Conservation (phyloP, 1,140 invertebrate species). For the Phymorhynchus buccinoides region DNA sequence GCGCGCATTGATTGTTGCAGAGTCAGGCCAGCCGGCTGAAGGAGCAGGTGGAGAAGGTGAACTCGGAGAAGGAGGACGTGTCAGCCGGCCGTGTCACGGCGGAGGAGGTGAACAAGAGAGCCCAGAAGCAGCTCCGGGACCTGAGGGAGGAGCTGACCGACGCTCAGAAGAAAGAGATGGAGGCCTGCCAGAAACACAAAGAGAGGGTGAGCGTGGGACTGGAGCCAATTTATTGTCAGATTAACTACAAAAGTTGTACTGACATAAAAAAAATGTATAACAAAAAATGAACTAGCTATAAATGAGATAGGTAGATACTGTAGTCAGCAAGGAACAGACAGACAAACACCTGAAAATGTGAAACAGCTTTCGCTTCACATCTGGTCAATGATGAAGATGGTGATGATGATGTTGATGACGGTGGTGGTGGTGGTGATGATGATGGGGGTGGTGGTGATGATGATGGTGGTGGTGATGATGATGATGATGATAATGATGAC, state of each 20-base stretch:
- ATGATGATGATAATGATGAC: neutral
- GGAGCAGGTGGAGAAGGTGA: slow-evolving; percentile 86
- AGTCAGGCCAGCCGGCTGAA: slow-evolving; percentile 85
- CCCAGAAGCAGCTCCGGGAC: slow-evolving; percentile 82
- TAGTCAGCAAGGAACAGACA: too few relatives aligned
- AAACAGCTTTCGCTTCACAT: too few relatives aligned
- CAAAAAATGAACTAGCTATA: too few relatives aligned
- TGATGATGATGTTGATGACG: too few relatives aligned
- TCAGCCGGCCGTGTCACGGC: slow-evolving; percentile 82
- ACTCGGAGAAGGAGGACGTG: slow-evolving; percentile 82
- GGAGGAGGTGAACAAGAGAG: slow-evolving; percentile 83
- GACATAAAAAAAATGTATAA: too few relatives aligned
- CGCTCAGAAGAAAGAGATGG: slow-evolving; percentile 81
- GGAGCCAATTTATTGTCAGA: too few relatives aligned
- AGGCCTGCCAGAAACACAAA: slow-evolving; percentile 78
- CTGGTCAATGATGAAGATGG: neutral
- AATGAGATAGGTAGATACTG: too few relatives aligned
- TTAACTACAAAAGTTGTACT: too few relatives aligned
- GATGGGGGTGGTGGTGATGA: neutral
- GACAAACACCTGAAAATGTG: too few relatives aligned
- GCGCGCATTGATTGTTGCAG: too few relatives aligned
- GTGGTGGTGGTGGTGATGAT: neutral
- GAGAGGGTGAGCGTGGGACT: slow-evolving; percentile 68
- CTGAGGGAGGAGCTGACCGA: slow-evolving; percentile 82
- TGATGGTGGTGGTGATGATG: neutral